Percentiles rank a stretch among this genome's conserved stretches.
phyloP scores from a whole-genome alignment of 1,140 invertebrate genomes.

The Ooceraea biroi region DNA sequence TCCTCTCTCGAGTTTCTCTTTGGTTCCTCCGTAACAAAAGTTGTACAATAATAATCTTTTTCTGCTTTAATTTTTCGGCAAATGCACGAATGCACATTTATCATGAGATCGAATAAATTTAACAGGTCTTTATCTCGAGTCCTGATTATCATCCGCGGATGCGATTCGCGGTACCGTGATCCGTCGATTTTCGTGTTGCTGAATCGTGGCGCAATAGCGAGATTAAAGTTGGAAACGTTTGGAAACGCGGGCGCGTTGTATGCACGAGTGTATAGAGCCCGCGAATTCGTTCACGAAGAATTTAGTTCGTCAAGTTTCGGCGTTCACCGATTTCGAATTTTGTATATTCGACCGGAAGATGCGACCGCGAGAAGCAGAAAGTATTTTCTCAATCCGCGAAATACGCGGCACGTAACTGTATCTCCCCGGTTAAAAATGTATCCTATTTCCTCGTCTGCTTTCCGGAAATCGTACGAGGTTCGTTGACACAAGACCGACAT shows the following conservation, averaged over 20 bases:
- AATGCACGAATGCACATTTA: conserved; percentile 7
- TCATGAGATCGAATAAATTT: conserved; percentile 37
- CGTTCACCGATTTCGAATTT: background rate
- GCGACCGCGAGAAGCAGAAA: background rate
- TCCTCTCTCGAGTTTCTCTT: background rate
- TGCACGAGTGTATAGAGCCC: background rate
- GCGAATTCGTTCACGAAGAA: too few species aligned
- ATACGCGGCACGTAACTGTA: background rate
- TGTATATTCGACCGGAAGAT: background rate
- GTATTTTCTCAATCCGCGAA: background rate
- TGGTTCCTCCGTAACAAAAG: background rate
- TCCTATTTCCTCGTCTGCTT: background rate
- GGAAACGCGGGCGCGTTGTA: background rate
- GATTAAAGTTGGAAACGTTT: conserved; percentile 34
- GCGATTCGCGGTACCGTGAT: conserved; percentile 42
- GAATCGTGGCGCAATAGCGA: background rate
- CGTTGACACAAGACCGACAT: background rate
- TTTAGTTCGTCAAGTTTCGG: background rate
- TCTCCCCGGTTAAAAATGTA: too few species aligned
- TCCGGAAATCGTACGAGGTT: background rate
- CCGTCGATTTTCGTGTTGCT: conserved; percentile 32
- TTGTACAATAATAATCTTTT: background rate
- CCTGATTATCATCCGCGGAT: conserved; percentile 52
- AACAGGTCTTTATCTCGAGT: conserved; percentile 67
- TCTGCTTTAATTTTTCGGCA: background rate